phyloP scores from a whole-genome alignment of 2,888 invertebrate species.

The Meta bourneti region DNA sequence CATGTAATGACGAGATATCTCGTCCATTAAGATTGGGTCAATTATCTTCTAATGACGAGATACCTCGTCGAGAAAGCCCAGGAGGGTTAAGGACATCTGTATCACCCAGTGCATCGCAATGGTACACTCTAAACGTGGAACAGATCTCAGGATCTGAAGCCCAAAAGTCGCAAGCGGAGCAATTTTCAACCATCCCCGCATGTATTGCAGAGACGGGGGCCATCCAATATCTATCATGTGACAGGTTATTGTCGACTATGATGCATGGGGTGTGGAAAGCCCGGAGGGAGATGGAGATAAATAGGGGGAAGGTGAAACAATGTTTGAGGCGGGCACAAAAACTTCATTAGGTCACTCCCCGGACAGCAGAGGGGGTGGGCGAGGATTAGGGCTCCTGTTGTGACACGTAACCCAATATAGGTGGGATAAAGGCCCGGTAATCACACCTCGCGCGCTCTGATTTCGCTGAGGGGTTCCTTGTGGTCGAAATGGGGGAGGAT shows the following conservation, averaged over 20 bases:
- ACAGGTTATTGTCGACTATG: constrained; percentile 69
- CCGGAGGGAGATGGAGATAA: constrained; percentile 60
- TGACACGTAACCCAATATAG: constrained; percentile 69
- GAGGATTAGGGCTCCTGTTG: constrained; percentile 53
- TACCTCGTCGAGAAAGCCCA: no score
- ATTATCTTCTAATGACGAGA: no score
- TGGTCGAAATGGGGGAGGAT: neutral
- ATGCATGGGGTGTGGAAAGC: constrained; percentile 36
- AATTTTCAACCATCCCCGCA: neutral
- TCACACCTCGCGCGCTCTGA: neutral
- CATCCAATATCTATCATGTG: constrained; percentile 39
- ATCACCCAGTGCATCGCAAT: neutral
- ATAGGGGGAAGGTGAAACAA: constrained; percentile 37
- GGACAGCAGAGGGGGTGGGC: neutral
- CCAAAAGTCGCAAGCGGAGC: neutral
- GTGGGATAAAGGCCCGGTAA: constrained; percentile 38
- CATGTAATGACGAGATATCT: no score
- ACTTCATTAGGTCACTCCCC: constrained; percentile 68
- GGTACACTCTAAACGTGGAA: neutral
- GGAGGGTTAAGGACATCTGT: no score
- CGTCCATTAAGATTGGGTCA: no score
- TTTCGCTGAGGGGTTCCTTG: neutral
- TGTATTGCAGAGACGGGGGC: no score
- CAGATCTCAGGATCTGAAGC: neutral
- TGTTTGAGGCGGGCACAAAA: constrained; percentile 36